Evolutionary conservation across 1,140 invertebrate species (phyloP), one percentile per base, ranked within the genome.

Genomic region (Atopsyche davidsoni): DNA sequence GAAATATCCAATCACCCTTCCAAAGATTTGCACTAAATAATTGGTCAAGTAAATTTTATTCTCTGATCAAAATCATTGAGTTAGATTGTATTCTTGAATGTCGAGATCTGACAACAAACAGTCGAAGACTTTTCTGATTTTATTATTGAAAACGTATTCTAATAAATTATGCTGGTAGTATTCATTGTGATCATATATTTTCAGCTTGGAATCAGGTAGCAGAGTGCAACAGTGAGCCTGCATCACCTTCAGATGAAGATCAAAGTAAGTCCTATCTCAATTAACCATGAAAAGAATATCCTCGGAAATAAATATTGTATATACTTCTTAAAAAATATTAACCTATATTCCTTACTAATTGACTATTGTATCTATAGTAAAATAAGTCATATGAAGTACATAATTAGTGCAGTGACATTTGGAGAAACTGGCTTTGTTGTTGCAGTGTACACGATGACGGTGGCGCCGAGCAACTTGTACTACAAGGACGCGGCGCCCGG

Each of bases 401-500:
- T n/a, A n/a, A n/a, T n/a, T n/a, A n/a, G n/a, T n/a, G n/a, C n/a
- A n/a, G n/a, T n/a, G n/a, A n/a, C n/a, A n/a, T n/a, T n/a, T n/a
- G n/a, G n/a, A n/a, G n/a, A n/a, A n/a, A n/a, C n/a, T n/a, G n/a
- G n/a, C 48, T 46, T 10, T 42, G 36, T 18, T 9, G 32, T 49
- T 59, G 31, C 46, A 53, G 55, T 53, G 2, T 53, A 50, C 42
- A 32, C 50, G 3, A 62, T 71, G 63, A 56, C 77, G 55, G 59
- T 75, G 64, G 61, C 67, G 16, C 61, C 63, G 1, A 61, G 63
- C 19, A 67, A 60, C 53, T 59, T 83, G 7, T 83, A 81, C 61
- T 86, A 85, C 62, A 82, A 86, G 66, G 81, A 85, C 54, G 80
- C 83, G 54, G 80, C 83, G 51, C 80, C 83, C 1, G 84, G 79